Base-by-base conservation (phyloP, 2,797 vertebrate genomes). In the Pangasius djambal region DNA sequence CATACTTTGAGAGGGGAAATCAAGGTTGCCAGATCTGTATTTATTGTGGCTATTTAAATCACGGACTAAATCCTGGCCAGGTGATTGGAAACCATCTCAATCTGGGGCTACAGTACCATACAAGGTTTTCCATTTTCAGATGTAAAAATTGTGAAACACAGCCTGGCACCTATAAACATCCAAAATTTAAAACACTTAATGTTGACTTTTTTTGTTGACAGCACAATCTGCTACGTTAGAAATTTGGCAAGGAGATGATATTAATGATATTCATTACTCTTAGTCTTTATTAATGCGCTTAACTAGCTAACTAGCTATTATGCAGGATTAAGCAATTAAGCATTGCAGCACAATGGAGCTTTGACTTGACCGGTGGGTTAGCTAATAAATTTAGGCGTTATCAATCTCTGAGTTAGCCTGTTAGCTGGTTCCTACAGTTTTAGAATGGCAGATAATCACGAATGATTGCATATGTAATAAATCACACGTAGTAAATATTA, bases 21-120 rank as follows among this genome's bases (percentile, higher is more conserved):
- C 79, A 13, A 12, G 37, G 59, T 83, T 83, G 57, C 59, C 81
- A 63, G 81, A 65, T 79, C 34, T 79, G 6, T 18, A 79, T 79
- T 55, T 34, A 55, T 7, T n/a, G 1, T 7, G 9, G 5, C 13
- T 28, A 7, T 50, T n/a, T 6, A 28, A 75, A 48, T 44, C 40
- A 48, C 6, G 4, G 72, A 12, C 1, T 5, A 44, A 25, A 44
- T 10, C 22, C 8, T 40, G 18, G 37, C 18, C 40, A 31, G 12
- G 15, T 31, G n/a, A 31, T 67, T 67, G 16, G n/a, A 13, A 67
- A n/a, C n/a, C 65, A 31, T 31, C 12, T 31, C 8, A 67, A 15
- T 3, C 9, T n/a, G 25, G 61, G 57, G 18, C 57, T 59, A 59
- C 57, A 59, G 18, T 2, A 59, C 18, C 20, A 20, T 59, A 59